These are phyloP conservation scores for Cylindroiulus punctatus DNA, from an alignment of 2,888 invertebrate species.

Conservation along the genomic window DNA sequence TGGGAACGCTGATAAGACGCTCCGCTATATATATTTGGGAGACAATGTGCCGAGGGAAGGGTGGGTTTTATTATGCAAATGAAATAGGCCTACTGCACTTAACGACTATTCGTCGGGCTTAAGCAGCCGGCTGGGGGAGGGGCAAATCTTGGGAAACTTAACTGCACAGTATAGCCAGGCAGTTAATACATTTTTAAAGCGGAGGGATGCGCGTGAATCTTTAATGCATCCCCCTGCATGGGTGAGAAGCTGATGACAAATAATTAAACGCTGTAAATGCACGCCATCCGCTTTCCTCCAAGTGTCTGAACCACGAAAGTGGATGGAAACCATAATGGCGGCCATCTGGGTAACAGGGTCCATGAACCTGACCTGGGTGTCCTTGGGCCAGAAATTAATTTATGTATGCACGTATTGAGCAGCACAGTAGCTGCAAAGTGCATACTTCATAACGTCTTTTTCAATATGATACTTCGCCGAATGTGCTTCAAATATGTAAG, in stretches of 20 bases:
- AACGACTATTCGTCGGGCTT: background rate
- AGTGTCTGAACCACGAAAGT: background rate
- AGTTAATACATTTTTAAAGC: background rate
- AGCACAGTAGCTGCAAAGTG: too few species aligned
- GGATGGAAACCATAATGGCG: background rate
- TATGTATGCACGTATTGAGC: too few species aligned
- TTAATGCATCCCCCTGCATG: background rate
- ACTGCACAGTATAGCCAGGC: background rate
- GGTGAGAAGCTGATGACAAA: slow-evolving; percentile 29
- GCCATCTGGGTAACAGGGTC: background rate
- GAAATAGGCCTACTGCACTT: background rate
- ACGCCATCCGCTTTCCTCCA: background rate
- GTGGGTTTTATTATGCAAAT: slow-evolving; percentile 29
- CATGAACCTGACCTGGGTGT: background rate
- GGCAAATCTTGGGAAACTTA: background rate
- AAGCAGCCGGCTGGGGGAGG: background rate
- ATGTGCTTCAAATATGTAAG: too few species aligned
- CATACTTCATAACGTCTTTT: too few species aligned
- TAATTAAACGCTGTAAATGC: background rate
- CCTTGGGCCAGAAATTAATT: too few species aligned
- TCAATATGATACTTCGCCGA: too few species aligned
- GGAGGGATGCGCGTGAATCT: background rate
- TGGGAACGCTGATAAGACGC: slow-evolving; percentile 46
- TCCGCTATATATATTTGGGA: background rate
- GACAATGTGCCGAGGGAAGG: background rate